Base-by-base conservation (phyloP, 2,888 invertebrate species). In the Xanthorhoe spadicearia region DNA sequence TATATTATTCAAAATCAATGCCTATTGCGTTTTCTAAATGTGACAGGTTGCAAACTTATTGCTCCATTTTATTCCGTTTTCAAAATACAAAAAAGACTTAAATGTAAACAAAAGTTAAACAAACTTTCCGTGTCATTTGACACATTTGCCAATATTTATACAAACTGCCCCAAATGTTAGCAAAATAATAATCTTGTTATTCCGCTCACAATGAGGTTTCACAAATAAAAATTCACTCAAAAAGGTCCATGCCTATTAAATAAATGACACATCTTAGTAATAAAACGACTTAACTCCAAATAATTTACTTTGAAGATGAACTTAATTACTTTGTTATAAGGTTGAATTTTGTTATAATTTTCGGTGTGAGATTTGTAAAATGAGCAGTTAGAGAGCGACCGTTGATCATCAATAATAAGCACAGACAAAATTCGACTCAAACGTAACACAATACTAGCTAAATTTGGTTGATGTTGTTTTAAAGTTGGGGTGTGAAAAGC, bases 101-200 rank as follows among this genome's bases (percentile, higher is more conserved):
- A 56, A 55, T 55, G 60, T 23, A 10, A 48, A 64, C 64, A 59
- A 68, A 69, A 60, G 64, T 62, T 64, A 55, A 63, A 60, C 48
- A 62, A 66, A 55, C 59, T 54, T 81, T 70, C 76, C 84, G 79
- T 73, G 76, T 77, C 84, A 87, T 89, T 88, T 81, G 80, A 77
- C 84, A 82, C 60, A 67, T 76, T 70, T 64, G 71, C 79, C 80
- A 89, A 90, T 90, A 88, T 90, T 90, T 89, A 85, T 84, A 77
- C 87, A 85, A 77, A 76, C 74, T 66, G 79, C 87, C 85, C 80
- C 77, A 75, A 74, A 75, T 69, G 71, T 70, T 71, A 64, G 73
- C 72, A 74, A 81, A 82, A 87, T 85, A 86, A 87, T 87, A 89
- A 90, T 89, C 88, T 85, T 71, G 82, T 91, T 88, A 88, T 82